Percentiles rank a stretch among this genome's conserved stretches.
phyloP scores from a whole-genome alignment of 2,888 invertebrate genomes.

The Mythimna ferrago region DNA sequence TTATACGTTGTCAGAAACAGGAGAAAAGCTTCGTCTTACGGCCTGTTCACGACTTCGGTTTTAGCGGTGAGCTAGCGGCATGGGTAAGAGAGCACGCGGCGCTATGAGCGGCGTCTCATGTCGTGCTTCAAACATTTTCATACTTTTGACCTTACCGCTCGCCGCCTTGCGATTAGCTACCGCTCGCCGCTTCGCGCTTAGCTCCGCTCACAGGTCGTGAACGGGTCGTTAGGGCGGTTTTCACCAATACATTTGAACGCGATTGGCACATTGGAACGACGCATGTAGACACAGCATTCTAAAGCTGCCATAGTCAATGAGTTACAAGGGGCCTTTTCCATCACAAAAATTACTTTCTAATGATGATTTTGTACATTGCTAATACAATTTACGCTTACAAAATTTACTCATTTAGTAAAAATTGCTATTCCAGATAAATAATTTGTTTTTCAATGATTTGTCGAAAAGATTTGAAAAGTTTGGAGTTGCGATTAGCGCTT shows the following conservation, averaged over 20 bases:
- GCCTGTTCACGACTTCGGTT: too few relatives aligned
- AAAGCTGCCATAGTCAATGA: neutral
- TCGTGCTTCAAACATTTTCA: too few relatives aligned
- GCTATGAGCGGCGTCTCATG: too few relatives aligned
- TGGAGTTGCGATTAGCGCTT: neutral
- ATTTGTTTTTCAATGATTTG: neutral
- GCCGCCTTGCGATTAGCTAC: too few relatives aligned
- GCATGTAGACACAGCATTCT: neutral
- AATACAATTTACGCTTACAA: constrained; percentile 32
- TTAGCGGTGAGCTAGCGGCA: too few relatives aligned
- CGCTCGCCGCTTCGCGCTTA: too few relatives aligned
- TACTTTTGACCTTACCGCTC: too few relatives aligned
- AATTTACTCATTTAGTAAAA: constrained; percentile 8
- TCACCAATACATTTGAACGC: neutral
- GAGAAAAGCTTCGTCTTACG: neutral
- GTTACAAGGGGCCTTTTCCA: neutral
- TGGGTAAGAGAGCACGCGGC: too few relatives aligned
- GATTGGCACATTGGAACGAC: neutral
- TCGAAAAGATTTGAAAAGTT: neutral
- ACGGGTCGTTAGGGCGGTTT: neutral
- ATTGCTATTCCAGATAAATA: neutral
- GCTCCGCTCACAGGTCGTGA: too few relatives aligned
- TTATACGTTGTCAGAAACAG: neutral
- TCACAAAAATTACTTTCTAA: constrained; percentile 5
- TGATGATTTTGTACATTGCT: constrained; percentile 42